Percentiles rank a stretch among this genome's conserved stretches.
Evolutionary conservation across 35 echinoderm and acorn worm genomes (phyloP).

Genomic region (Stichopus chloronotus): DNA sequence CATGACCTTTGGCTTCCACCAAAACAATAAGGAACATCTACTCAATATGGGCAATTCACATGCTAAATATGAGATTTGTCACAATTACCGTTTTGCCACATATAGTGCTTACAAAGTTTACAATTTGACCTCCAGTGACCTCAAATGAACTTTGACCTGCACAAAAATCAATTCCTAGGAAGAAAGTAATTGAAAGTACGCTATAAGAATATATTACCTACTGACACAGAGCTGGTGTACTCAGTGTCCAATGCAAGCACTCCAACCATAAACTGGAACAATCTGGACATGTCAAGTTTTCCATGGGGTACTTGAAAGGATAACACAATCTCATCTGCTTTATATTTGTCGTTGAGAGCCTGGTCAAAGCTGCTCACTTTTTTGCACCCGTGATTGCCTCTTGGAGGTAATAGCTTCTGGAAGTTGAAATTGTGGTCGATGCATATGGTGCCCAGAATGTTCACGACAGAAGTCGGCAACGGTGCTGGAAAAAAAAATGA

Average conservation of each 20-base stretch:
- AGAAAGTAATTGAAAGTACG: too few species aligned
- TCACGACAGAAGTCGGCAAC: conserved; percentile 62
- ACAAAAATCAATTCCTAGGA: too few species aligned
- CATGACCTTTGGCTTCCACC: too few species aligned
- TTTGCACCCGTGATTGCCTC: conserved; percentile 63
- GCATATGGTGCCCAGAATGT: conserved; percentile 80
- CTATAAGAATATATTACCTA: too few species aligned
- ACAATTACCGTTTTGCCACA: too few species aligned
- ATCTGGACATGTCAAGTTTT: conserved; percentile 60
- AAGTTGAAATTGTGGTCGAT: conserved; percentile 71
- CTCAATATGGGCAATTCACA: too few species aligned
- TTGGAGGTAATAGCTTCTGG: conserved; percentile 61
- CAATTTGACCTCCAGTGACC: too few species aligned
- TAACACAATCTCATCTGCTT: conserved; percentile 77
- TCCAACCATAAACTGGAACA: conserved; percentile 86
- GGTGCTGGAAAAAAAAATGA: conserved; percentile 72
- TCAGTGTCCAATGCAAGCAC: conserved; percentile 76
- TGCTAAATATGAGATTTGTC: too few species aligned
- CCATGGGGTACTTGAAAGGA: conserved; percentile 74
- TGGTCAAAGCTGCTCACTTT: conserved; percentile 82
- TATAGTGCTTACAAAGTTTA: too few species aligned
- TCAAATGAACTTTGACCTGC: too few species aligned
- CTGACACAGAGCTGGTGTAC: not conserved
- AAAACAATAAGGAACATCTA: too few species aligned
- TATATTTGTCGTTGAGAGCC: conserved; percentile 60